Conservation (phyloP, 2,888 invertebrate genomes). For the Unio pictorum region DNA sequence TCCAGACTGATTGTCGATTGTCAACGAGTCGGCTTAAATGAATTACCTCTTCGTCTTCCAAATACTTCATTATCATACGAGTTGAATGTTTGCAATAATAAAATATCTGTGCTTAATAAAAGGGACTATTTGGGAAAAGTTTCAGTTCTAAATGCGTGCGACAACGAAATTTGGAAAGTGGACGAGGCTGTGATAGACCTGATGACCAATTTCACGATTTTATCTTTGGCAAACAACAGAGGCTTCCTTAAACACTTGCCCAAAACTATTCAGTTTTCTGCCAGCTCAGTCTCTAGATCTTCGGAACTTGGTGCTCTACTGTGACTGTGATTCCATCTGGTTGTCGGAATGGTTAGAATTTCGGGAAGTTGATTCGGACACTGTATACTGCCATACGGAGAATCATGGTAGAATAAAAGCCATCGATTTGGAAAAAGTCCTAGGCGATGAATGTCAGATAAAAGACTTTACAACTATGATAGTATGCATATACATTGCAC, state of each 20-base stretch:
- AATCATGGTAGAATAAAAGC: no score
- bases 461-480: no score
- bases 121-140: slow-evolving; percentile 2
- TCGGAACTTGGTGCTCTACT: slow-evolving; percentile 2
- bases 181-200: no score
- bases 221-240: not conserved
- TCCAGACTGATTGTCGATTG: slow-evolving; percentile 10
- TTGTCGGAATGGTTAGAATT: slow-evolving; percentile 1
- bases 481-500: no score
- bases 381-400: no score
- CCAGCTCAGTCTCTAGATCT: slow-evolving; percentile 6
- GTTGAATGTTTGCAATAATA: slow-evolving; percentile 3
- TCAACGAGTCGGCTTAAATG: not conserved
- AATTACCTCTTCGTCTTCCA: slow-evolving; percentile 2
- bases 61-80: not conserved
- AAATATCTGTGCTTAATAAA: slow-evolving; percentile 3
- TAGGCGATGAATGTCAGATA: no score
- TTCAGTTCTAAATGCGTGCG: slow-evolving; percentile 1
- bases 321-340: slow-evolving; percentile 4
- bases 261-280: slow-evolving; percentile 5
- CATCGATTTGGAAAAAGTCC: no score
- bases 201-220: no score
- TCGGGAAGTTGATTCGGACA: not conserved
- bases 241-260: not conserved
- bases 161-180: not conserved